Evolutionary conservation across 2,888 invertebrate genomes (phyloP), one percentile per base, ranked within the genome.

Genomic region (Andrena hattorfiana): DNA sequence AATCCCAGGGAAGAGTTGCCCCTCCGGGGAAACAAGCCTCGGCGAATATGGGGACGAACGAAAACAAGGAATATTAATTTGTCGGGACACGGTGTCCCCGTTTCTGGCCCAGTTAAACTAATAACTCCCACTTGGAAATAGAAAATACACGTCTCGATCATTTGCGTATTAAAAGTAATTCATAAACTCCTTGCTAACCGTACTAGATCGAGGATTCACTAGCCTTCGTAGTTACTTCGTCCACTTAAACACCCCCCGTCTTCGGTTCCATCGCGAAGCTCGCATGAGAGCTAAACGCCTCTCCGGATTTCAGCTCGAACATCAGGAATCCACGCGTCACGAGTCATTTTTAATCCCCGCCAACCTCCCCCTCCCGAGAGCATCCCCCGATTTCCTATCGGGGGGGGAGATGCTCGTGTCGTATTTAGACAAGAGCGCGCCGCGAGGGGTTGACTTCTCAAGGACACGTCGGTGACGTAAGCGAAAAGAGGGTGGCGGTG

Each of bases 401-500:
- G 28, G 42, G 42, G 42, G 26, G n/a, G 48, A 30, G 30, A 49
- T 30, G 49, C 20, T 13, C 30, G 48, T 26, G 59, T 63, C 59
- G 62, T 80, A 81, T 85, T 85, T 84, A 84, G 64, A 66, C 35
- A 56, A 66, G 63, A 71, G 35, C 26, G 32, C n/a, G 67, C 48
- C 48, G 51, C 4, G n/a, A 77, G 62, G 81, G 83, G 78, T 81
- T 73, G 87, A 66, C 80, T 84, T 82, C 84, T 80, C 87, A 87
- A 87, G 87, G 87, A 82, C 87, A 78, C 81, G 73, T 51, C 26
- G 63, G 76, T 87, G 87, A 87, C 87, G 85, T 87, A 69, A 82
- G 35, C 68, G 82, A 77, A 71, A 80, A 78, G 74, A 60, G 80
- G 79, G 80, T 74, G 78, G 84, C 42, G 78, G 10, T 56, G 80